phyloP scores from a whole-genome alignment of 2,113 vertebrate species.

The Clupea harengus region DNA sequence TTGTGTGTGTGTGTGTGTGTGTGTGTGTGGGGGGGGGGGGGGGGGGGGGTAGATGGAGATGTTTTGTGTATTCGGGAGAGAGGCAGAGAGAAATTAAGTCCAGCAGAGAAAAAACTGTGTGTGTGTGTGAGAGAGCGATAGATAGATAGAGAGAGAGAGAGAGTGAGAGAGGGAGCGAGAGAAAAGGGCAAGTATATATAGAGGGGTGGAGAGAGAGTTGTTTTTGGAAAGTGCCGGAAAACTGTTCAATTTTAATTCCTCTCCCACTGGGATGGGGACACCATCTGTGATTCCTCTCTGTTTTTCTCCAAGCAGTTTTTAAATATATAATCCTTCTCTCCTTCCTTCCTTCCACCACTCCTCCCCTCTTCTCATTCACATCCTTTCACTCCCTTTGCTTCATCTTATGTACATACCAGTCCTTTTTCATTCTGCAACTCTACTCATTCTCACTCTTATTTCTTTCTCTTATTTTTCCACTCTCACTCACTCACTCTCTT shows the following conservation, averaged over 20 bases:
- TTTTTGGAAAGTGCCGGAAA: constrained; percentile 35
- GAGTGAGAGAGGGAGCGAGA: too few species aligned
- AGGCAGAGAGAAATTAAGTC: constrained; percentile 25
- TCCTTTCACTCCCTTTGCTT: neutral
- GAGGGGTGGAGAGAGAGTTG: neutral
- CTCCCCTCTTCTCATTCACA: neutral
- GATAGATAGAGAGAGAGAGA: too few species aligned
- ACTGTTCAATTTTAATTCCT: constrained; percentile 30
- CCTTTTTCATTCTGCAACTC: neutral
- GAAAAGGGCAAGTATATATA: neutral
- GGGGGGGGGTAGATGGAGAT: too few species aligned
- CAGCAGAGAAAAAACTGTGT: constrained; percentile 13
- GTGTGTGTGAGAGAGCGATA: neutral
- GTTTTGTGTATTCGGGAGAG: constrained; percentile 26
- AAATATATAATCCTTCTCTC: neutral
- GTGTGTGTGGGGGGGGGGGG: too few species aligned
- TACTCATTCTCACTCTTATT: neutral
- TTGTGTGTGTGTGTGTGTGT: too few species aligned
- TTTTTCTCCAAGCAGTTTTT: neutral
- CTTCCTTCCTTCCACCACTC: neutral
- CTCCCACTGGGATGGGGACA: constrained; percentile 24
- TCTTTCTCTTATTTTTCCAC: too few species aligned
- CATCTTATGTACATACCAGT: too few species aligned
- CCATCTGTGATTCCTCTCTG: constrained; percentile 32
- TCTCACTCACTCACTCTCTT: neutral